phyloP scores from a whole-genome alignment of 2,113 vertebrate species.

The Pelobates fuscus region DNA sequence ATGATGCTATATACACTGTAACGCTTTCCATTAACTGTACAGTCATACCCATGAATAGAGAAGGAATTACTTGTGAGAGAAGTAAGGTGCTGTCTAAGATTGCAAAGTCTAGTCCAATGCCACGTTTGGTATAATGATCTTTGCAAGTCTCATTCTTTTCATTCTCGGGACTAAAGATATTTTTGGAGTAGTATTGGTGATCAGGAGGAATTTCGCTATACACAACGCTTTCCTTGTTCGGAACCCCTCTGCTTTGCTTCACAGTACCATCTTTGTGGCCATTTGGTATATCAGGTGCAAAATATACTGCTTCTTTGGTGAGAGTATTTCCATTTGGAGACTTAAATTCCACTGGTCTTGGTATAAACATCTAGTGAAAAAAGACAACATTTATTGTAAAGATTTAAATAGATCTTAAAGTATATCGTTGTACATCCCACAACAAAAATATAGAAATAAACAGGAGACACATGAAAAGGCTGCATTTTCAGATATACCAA shows the following conservation, averaged over 20 bases:
- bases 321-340: constrained; percentile 53
- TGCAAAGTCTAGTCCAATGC: constrained; percentile 84
- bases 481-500: too few relatives aligned
- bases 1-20: constrained; percentile 78
- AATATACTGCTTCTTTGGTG: constrained; percentile 60
- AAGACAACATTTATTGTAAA: too few relatives aligned
- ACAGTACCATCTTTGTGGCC: background rate
- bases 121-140: constrained; percentile 58
- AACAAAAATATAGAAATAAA: too few relatives aligned
- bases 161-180: constrained; percentile 55
- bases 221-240: constrained; percentile 51
- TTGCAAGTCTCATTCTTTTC: constrained; percentile 54
- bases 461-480: too few relatives aligned
- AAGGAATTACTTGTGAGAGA: constrained; percentile 82
- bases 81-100: constrained; percentile 85
- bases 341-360: background rate
- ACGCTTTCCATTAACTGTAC: constrained; percentile 80
- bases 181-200: constrained; percentile 35
- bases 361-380: constrained; percentile 26
- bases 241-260: constrained; percentile 53
- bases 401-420: background rate
- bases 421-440: too few relatives aligned
- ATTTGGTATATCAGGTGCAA: constrained; percentile 58
- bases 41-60: constrained; percentile 78
- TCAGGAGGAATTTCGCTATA: constrained; percentile 55